A percentile compares a stretch with the other conserved stretches of the same genome.
Conservation (phyloP, 2,888 invertebrate genomes). For the Punctoribates punctum region DNA sequence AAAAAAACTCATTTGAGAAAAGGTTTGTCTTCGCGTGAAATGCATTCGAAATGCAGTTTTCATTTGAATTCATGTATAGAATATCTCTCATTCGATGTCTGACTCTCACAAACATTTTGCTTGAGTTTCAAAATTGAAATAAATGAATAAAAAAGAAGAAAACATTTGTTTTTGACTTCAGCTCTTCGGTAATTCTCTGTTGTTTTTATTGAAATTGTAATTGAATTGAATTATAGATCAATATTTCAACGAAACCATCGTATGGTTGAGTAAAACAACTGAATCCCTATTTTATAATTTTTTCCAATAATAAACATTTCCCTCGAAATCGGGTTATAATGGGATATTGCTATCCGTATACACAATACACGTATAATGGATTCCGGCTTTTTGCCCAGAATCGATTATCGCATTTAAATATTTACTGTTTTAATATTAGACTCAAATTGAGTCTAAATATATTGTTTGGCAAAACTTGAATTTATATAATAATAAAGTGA, state of each 20-base stretch:
- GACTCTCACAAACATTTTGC: neutral
- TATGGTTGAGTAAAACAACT: too few relatives aligned
- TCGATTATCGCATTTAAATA: slow-evolving; percentile 28
- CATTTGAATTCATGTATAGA: neutral
- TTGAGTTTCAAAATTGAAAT: neutral
- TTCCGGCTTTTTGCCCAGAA: neutral
- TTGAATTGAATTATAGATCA: too few relatives aligned
- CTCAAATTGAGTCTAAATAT: neutral
- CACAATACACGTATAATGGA: neutral
- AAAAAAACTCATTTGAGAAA: too few relatives aligned
- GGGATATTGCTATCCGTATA: neutral
- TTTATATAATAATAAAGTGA: neutral
- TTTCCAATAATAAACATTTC: slow-evolving; percentile 9
- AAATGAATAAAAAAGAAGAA: neutral
- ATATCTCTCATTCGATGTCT: neutral
- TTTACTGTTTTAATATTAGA: neutral
- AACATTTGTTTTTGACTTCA: neutral
- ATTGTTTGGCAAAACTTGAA: neutral
- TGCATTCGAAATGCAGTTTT: neutral
- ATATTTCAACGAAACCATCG: too few relatives aligned
- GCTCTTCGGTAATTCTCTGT: too few relatives aligned
- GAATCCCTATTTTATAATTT: too few relatives aligned
- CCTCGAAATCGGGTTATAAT: neutral
- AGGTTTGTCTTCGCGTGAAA: neutral
- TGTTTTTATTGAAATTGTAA: too few relatives aligned